Evolutionary conservation across 2,797 vertebrate genomes (phyloP), one percentile per base, ranked within the genome.

Genomic region (Valencia hispanica): DNA sequence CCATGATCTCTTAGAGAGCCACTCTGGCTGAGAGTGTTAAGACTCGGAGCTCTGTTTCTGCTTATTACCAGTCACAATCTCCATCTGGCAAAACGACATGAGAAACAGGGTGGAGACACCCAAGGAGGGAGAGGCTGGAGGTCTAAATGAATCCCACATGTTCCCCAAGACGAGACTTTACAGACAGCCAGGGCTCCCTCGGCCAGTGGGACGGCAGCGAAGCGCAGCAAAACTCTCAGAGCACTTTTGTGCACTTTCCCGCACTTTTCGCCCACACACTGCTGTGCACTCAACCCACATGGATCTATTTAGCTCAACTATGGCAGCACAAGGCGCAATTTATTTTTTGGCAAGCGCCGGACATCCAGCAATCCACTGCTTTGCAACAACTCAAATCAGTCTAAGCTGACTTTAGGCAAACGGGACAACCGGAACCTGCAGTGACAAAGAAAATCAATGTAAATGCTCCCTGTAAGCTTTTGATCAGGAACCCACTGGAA

Each of bases 81-180:
- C 75, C 78, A 75, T 85, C 78, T 89, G 86, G 85, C 89, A 92
- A 90, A 93, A 91, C 86, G 91, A 89, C 84, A 81, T 4, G 77
- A 88, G 84, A 89, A 90, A 87, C 80, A 83, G 93, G 93, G 94
- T 87, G 94, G 95, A 92, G 92, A 81, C 90, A 79, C 86, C 86
- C 80, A 81, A 75, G 83, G 91, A 90, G 89, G 90, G 92, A 92
- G 91, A 84, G 87, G 86, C 88, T 86, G 88, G 87, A 92, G 85
- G 88, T 90, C 93, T 87, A 94, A 95, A 95, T 94, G 72, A 93
- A 88, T 92, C 87, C 93, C 95, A 95, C 92, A 95, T 95, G 95
- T 94, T 94, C 90, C 81, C 75, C 43, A 47, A 72, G 84, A 90
- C 83, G 82, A 88, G 89, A 66, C 82, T 90, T 93, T 90, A 82